Evolutionary conservation across 2,797 vertebrate species (phyloP), one percentile per base, ranked within the genome.

Genomic region (Hoplostethus mediterraneus): DNA sequence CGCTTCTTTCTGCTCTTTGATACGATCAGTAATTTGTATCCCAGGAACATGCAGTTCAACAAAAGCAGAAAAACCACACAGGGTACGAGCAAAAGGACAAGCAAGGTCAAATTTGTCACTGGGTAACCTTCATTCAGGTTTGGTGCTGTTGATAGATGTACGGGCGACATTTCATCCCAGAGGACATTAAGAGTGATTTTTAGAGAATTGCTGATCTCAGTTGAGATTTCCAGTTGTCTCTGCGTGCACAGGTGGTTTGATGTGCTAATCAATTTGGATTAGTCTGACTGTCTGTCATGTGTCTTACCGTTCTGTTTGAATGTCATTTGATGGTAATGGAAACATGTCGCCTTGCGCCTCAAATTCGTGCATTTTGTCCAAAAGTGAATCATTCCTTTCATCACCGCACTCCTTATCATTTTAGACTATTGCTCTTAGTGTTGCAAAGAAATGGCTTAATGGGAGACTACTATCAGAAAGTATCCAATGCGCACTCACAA

Each of bases 1-100:
- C 79, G 82, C 64, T n/a, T 51, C 47, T 55, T 67, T 16, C 33
- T 61, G 55, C n/a, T 86, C 81, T 83, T 82, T 0, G 88, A 90
- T 60, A 92, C 48, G 61, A 81, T 28, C 13, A 93, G 64, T 3
- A 95, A 51, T 74, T 95, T 95, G 89, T 95, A 94, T 0, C 90
- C 92, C 74, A 96, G 80, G 71, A 96, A 90, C 65, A 96, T 57
- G 64, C 95, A 95, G 90, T 95, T 95, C 1, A 96, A 80, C 63
- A 96, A 82, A 0, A 95, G 87, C 70, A 96, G 91, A 1, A 94
- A 51, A 2, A 96, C 77, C 40, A 96, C 94, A 16, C 92, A 95
- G 12, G 95, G 95, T 2, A 95, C 87, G 51, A 96, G 92, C 60
- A 95, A 66, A 0, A 95, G 92, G 12, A 95, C 85, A 8, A 95